A percentile compares a stretch with the other conserved stretches of the same genome.
phyloP scores from a whole-genome alignment of 2,797 vertebrate genomes.

The Gallinago solitaria region DNA sequence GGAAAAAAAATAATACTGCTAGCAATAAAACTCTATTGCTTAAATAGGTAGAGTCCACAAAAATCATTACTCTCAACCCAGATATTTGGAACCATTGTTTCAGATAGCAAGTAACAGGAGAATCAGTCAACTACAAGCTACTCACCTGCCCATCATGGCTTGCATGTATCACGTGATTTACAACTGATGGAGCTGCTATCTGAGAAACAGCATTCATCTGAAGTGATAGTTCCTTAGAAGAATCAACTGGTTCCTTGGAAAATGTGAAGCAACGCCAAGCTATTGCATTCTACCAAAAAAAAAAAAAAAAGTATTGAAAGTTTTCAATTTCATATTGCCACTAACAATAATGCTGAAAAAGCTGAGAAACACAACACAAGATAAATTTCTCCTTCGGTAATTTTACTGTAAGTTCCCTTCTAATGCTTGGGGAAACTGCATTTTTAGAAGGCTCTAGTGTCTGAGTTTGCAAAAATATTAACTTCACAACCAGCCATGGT shows the following conservation, averaged over 20 bases:
- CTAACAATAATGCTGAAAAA: neutral
- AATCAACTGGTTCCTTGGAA: slow-evolving; percentile 84
- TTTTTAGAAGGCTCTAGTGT: neutral
- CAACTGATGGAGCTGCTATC: slow-evolving; percentile 83
- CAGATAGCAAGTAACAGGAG: neutral
- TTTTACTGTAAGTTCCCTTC: neutral
- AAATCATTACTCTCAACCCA: neutral
- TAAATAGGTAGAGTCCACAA: neutral
- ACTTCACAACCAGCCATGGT: neutral
- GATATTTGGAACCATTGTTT: neutral
- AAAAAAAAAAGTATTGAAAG: neutral
- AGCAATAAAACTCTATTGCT: neutral
- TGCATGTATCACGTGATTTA: slow-evolving; percentile 92
- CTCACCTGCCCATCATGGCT: slow-evolving; percentile 87
- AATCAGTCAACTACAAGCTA: neutral
- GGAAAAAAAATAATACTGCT: neutral
- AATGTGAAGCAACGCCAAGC: slow-evolving; percentile 94
- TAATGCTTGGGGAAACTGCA: neutral
- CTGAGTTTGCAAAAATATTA: neutral
- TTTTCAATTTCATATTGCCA: neutral
- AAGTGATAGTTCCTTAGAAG: slow-evolving; percentile 66
- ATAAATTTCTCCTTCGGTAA: neutral
- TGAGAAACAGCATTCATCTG: slow-evolving; percentile 73
- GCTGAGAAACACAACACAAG: neutral
- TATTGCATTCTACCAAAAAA: slow-evolving; percentile 83